Conservation (phyloP, 2,888 invertebrate genomes). For the Cataglyphis cursor region DNA sequence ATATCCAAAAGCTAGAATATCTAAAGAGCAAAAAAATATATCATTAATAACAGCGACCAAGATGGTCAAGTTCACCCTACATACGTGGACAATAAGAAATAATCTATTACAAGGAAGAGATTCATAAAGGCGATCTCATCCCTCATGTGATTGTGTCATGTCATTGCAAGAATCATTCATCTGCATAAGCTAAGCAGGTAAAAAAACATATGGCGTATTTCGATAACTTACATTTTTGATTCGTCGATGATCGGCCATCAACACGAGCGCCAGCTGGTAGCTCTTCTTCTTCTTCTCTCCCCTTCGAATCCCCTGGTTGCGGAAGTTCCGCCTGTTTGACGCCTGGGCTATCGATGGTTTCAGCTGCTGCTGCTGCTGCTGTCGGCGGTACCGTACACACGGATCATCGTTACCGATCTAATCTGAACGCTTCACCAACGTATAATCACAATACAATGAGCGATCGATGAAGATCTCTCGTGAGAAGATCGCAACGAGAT, state of each 20-base stretch:
- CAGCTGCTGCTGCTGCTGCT: constrained; percentile 66
- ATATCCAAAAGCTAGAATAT: background rate
- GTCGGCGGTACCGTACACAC: constrained; percentile 50
- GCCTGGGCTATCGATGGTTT: constrained; percentile 60
- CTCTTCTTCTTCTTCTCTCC: constrained; percentile 51
- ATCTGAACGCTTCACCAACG: constrained; percentile 47
- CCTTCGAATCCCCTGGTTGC: constrained; percentile 36
- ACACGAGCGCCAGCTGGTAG: constrained; percentile 77
- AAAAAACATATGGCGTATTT: background rate
- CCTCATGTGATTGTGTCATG: background rate
- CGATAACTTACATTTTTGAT: constrained; percentile 85
- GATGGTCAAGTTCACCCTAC: background rate
- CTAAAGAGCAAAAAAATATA: background rate
- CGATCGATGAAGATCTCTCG: constrained; percentile 32
- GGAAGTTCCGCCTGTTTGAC: constrained; percentile 67
- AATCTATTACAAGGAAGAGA: background rate
- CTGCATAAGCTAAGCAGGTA: background rate
- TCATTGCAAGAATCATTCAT: background rate
- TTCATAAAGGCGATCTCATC: background rate
- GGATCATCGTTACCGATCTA: constrained; percentile 59
- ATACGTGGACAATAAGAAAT: background rate
- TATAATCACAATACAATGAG: constrained; percentile 42
- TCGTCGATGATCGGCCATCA: constrained; percentile 86
- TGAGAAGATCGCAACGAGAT: constrained; percentile 63
- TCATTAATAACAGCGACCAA: background rate